phyloP scores from a whole-genome alignment of 2,888 invertebrate species.

The Agrochola macilenta region DNA sequence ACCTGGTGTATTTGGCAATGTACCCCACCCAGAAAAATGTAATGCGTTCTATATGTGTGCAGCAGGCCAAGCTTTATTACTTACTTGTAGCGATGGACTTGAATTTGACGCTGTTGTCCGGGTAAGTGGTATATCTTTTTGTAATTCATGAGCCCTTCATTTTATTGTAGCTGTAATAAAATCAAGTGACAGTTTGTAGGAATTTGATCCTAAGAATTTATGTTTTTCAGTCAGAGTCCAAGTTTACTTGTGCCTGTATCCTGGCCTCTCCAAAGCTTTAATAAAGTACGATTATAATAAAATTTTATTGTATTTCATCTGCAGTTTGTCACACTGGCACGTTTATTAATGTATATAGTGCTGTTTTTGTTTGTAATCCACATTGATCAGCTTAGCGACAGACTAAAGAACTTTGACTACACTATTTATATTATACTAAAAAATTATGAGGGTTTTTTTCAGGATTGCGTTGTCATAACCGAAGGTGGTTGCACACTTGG shows the following conservation, averaged over 20 bases:
- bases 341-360: neutral
- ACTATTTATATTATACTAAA: neutral
- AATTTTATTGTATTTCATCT: neutral
- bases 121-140: slow-evolving; percentile 2
- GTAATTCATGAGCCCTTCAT: neutral
- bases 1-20: slow-evolving; percentile 65
- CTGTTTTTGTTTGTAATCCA: neutral
- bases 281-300: no score
- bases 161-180: neutral
- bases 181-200: neutral
- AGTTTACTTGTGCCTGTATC: no score
- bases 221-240: no score
- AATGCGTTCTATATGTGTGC: slow-evolving; percentile 70
- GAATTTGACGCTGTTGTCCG: slow-evolving; percentile 67
- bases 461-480: slow-evolving; percentile 31
- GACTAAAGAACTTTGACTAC: no score
- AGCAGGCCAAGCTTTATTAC: slow-evolving; percentile 58
- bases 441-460: neutral
- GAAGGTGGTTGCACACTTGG: slow-evolving; percentile 51
- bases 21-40: slow-evolving; percentile 70
- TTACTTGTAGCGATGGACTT: slow-evolving; percentile 65
- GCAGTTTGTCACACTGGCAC: neutral
- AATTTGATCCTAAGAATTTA: neutral
- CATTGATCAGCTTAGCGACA: neutral
- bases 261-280: no score